These are phyloP conservation scores for Incurvaria masculella DNA, from an alignment of 2,888 invertebrate species.

Conservation along the genomic window DNA sequence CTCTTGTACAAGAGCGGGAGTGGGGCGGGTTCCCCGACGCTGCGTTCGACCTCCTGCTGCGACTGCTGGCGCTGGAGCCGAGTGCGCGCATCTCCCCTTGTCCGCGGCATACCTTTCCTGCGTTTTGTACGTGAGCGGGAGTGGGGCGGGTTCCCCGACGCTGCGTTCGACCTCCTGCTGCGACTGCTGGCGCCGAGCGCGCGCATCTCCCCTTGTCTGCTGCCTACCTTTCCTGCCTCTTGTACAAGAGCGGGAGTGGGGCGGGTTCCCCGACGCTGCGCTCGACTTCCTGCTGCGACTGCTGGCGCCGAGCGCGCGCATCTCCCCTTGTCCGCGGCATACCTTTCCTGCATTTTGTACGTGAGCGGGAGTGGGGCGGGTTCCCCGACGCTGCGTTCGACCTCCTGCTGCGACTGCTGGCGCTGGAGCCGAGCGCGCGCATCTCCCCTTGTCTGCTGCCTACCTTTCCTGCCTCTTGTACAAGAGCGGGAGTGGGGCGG, in stretches of 20 bases:
- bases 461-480: no score
- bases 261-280: constrained; percentile 65
- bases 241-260: constrained; percentile 16
- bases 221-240: constrained; percentile 66
- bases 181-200: constrained; percentile 75
- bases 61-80: constrained; percentile 76
- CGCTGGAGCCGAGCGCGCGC: constrained; percentile 71
- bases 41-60: constrained; percentile 70
- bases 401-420: constrained; percentile 66
- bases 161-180: constrained; percentile 70
- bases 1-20: no score
- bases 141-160: constrained; percentile 61
- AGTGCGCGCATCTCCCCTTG: constrained; percentile 70
- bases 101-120: no score
- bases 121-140: no score
- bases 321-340: constrained; percentile 65
- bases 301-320: constrained; percentile 71
- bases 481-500: no score
- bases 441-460: no score
- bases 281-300: constrained; percentile 69
- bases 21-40: constrained; percentile 61
- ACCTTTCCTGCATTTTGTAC: neutral
- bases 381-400: constrained; percentile 74
- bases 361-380: no score
- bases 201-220: no score